Base-by-base conservation (phyloP, 2,797 vertebrate species). In the Sus cebifrons region DNA sequence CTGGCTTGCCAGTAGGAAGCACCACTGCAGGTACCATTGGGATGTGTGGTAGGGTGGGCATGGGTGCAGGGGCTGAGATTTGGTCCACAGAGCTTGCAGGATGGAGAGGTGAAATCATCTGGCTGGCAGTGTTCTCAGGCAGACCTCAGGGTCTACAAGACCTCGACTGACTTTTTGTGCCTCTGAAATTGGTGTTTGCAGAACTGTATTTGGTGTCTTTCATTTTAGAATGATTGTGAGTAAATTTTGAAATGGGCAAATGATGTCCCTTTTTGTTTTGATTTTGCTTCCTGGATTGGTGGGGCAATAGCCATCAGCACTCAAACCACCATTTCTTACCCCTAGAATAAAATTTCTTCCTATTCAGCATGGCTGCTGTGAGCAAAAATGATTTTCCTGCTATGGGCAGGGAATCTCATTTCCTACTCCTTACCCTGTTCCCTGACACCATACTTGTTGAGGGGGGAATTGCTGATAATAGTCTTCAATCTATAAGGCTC, bases 1-100 rank as follows among this genome's bases (percentile, higher is more conserved):
- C 98, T 99, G 99, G 99, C 99, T 99, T 1, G 99, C 99, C 96
- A 98, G 99, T 96, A 99, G 99, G 98, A 99, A 99, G 97, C 99
- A 99, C 97, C 99, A 99, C 98, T 99, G 99, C 99, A 99, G 99
- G 99, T 99, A 98, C 67, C 64, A 1, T 1, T 86, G 70, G 5
- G 15, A 60, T 44, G 8, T 86, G 16, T 44, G 73, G 44, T 67
- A 15, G 89, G 75, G 27, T 56, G 73, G n/a, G 15, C 1, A 11
- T 49, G 52, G 4, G 1, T 2, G 1, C 52, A 81, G 94, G 9
- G 70, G 65, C 62, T 65, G 20, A 81, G 36, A 10, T 89, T 65
- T 71, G 95, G 58, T 25, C 27, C 77, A 6, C 1, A 3, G 21
- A 78, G 29, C 32, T 52, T 87, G 29, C 32, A 29, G 44, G 15